Evolutionary conservation across 2,888 invertebrate species (phyloP).

Genomic region (Ophonus ardosiacus): DNA sequence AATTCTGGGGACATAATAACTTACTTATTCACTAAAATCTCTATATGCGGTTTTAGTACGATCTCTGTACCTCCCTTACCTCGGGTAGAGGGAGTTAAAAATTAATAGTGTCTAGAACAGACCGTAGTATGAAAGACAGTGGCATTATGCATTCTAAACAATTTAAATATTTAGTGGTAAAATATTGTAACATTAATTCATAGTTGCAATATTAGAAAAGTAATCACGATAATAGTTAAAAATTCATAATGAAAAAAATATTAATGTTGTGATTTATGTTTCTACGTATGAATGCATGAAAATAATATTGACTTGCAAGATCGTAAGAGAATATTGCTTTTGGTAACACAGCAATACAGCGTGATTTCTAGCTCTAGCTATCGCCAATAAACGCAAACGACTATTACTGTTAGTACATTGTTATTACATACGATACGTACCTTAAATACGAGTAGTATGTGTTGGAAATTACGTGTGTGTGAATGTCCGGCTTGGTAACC

Average conservation of each 20-base stretch:
- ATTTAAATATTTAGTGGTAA: no score
- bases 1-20: no score
- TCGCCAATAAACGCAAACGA: not conserved
- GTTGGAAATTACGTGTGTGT: not conserved
- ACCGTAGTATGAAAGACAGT: no score
- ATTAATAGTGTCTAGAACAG: no score
- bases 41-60: no score
- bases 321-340: not conserved
- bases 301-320: not conserved
- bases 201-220: no score
- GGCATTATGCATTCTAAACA: no score
- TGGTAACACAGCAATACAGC: not conserved
- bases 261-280: not conserved
- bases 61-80: no score
- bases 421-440: not conserved
- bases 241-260: not conserved
- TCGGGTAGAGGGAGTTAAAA: no score
- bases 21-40: no score
- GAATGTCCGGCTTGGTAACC: conserved; percentile 5
- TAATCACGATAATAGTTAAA: no score
- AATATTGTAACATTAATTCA: no score
- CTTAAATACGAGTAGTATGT: not conserved
- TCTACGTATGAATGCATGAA: not conserved
- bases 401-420: not conserved
- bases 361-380: not conserved